Conservation (phyloP, 2,797 vertebrate species). For the Fistularia tabacaria region DNA sequence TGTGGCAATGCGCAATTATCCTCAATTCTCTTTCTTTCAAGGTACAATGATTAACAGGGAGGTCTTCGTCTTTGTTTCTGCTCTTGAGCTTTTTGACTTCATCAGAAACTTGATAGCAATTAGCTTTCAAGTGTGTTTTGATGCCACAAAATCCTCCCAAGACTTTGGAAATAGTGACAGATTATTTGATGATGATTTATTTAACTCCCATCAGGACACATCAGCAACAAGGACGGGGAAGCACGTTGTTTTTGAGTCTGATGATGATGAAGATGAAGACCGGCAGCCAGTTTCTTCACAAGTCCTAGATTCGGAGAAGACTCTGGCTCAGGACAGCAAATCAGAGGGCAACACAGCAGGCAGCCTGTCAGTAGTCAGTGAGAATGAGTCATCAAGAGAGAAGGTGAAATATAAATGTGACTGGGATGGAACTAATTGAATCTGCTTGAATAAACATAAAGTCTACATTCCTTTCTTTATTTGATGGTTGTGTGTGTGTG, state of each 20-base stretch:
- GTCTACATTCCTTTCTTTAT: neutral
- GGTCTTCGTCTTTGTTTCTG: neutral
- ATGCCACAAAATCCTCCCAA: too few species aligned
- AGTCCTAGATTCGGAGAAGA: conserved; percentile 19
- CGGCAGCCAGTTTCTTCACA: conserved; percentile 9
- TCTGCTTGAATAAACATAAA: neutral
- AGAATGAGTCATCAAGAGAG: conserved; percentile 19
- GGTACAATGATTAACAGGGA: neutral
- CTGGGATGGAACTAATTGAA: neutral
- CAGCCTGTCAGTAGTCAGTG: conserved; percentile 14
- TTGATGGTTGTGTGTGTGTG: neutral
- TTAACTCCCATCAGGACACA: conserved; percentile 69
- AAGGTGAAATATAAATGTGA: conserved; percentile 28
- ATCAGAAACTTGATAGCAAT: too few species aligned
- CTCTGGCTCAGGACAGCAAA: conserved; percentile 40
- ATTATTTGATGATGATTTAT: neutral
- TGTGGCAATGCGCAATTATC: neutral
- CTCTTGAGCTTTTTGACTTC: neutral
- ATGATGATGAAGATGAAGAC: conserved; percentile 65
- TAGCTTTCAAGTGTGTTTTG: too few species aligned
- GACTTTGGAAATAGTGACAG: too few species aligned
- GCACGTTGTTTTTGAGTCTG: conserved; percentile 86
- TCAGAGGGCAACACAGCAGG: conserved; percentile 32
- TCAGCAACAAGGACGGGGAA: conserved; percentile 68
- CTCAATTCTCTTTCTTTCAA: neutral